Conservation (phyloP, 1,140 invertebrate species). For the Drosophila repleta region DNA sequence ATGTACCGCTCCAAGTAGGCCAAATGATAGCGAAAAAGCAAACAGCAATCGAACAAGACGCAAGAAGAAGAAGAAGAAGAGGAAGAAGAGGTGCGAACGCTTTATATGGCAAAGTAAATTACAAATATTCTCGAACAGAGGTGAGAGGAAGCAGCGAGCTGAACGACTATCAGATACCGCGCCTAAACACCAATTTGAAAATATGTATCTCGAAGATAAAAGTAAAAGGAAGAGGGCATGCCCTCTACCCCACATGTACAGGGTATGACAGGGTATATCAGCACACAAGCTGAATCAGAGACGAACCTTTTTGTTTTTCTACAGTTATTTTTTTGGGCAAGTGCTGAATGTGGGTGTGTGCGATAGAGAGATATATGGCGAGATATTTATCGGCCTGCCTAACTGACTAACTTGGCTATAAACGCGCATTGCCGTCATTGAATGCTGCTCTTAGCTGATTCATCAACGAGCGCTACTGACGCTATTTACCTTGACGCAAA, state of each 20-base stretch:
- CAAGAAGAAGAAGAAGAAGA: slow-evolving; percentile 2
- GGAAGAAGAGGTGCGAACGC: not conserved
- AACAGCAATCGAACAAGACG: not conserved
- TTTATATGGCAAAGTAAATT: not conserved
- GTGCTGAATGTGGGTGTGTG: not conserved
- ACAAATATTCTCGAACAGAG: not conserved
- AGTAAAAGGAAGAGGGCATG: too few species aligned
- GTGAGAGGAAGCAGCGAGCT: not conserved
- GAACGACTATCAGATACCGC: not conserved
- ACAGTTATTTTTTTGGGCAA: not conserved
- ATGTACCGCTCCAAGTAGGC: slow-evolving; percentile 1
- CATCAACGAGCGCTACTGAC: slow-evolving; percentile 29
- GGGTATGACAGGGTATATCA: not conserved
- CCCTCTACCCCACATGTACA: not conserved
- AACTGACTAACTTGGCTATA: slow-evolving; percentile 20
- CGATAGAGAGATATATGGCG: not conserved
- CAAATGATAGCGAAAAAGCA: slow-evolving; percentile 12
- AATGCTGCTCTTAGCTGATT: slow-evolving; percentile 42
- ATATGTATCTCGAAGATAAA: too few species aligned
- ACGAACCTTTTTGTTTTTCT: not conserved
- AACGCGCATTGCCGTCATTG: slow-evolving; percentile 32
- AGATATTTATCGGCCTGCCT: slow-evolving; percentile 32
- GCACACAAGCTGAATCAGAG: slow-evolving; percentile 3
- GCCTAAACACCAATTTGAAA: not conserved
- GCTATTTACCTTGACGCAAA: slow-evolving; percentile 48